Evolutionary conservation across 1,140 invertebrate species (phyloP), one percentile per base, ranked within the genome.

Genomic region (Lepidostoma basale): DNA sequence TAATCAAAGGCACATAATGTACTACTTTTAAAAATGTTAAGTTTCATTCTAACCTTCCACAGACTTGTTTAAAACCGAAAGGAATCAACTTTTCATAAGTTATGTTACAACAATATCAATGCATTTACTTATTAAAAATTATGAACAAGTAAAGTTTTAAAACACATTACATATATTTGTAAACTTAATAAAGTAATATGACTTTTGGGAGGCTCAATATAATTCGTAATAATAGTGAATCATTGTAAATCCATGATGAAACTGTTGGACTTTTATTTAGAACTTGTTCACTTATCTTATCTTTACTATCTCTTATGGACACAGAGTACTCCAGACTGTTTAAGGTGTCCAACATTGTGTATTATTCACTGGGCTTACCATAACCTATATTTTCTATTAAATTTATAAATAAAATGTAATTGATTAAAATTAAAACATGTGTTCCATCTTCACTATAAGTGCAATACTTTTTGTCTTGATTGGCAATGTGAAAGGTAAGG

Each of bases 381-480:
- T 49, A 23, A n/a, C 20, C 25, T 2, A 23, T 49, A 23, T 49
- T 22, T 49, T 49, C 9, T 20, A 36, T 36, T 49, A 12, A 22
- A 25, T 49, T 49, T 25, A 25, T 9, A 25, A n/a, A 49, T 56
- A 56, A 56, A 56, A 56, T 56, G 52, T 39, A 56, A 56, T 22
- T 56, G n/a, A 39, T 36, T 20, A 56, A 18, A 20, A 56, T 33
- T 28, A 56, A 33, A 56, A 36, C 52, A 56, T 56, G 52, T 22
- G 28, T n/a, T 56, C n/a, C n/a, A n/a, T n/a, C n/a, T 56, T 56
- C 6, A 36, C 30, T 36, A 18, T 49, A 23, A 23, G 18, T 49
- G 10, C 33, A 36, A 36, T 49, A 49, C 20, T 49, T 20, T 49
- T 20, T 1, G n/a, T 49, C 3, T 22, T 49, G 2, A 12, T 49